Percentiles rank a stretch among this genome's conserved stretches.
phyloP scores from a whole-genome alignment of 2,113 vertebrate species.

The Panthera leo region DNA sequence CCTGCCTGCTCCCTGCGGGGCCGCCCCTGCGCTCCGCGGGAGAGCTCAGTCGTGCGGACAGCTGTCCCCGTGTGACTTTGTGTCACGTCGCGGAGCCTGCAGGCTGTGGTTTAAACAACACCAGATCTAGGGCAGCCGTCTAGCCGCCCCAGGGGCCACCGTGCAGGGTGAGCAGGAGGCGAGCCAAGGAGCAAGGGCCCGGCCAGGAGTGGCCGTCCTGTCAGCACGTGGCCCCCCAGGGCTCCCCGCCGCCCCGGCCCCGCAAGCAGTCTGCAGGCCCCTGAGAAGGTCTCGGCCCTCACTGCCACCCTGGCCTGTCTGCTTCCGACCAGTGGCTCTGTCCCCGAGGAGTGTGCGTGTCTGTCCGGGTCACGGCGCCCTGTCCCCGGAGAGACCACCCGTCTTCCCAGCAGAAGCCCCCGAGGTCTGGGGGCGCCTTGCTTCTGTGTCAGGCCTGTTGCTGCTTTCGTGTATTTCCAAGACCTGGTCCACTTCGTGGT shows the following conservation, averaged over 20 bases:
- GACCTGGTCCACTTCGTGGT: neutral
- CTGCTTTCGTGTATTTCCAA: conserved; percentile 34
- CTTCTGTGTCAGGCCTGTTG: neutral
- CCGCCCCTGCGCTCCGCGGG: neutral
- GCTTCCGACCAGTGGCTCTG: rapidly evolving
- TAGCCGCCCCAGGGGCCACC: conserved; percentile 52
- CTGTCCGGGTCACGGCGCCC: too few relatives aligned
- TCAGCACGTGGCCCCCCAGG: neutral
- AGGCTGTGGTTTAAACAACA: conserved; percentile 67
- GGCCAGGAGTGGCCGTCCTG: neutral
- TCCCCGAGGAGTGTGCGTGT: too few relatives aligned
- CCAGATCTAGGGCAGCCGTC: conserved; percentile 68
- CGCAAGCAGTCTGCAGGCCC: neutral
- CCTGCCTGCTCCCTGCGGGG: neutral
- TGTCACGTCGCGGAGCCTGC: conserved; percentile 49
- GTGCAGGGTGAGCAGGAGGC: conserved; percentile 34
- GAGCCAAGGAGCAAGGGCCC: neutral
- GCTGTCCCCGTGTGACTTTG: conserved; percentile 52
- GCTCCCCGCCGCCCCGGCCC: neutral
- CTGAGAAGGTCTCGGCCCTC: neutral
- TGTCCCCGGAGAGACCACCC: too few relatives aligned
- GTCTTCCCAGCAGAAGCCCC: neutral
- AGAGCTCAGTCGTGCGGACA: conserved; percentile 45
- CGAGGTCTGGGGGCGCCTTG: conserved; percentile 39
- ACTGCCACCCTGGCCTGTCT: neutral